Evolutionary conservation across 2,888 invertebrate genomes (phyloP).

Genomic region (Camponotus fellah): DNA sequence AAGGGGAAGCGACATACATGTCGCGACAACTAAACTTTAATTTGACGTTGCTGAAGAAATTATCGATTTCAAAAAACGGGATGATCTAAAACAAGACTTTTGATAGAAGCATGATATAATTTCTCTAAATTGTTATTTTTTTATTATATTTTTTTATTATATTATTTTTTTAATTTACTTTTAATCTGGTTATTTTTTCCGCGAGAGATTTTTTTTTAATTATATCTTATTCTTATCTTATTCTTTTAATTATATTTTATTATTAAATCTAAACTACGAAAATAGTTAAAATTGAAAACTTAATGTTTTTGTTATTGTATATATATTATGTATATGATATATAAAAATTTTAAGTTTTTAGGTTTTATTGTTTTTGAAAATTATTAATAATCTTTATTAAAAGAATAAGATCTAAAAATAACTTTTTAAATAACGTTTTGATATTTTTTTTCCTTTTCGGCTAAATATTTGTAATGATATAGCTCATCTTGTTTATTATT

Average conservation of each 20-base stretch:
- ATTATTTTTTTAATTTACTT: neutral
- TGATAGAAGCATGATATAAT: neutral
- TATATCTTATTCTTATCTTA: too few relatives aligned
- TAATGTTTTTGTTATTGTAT: neutral
- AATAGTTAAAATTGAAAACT: neutral
- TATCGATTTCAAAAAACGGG: slow-evolving; percentile 5
- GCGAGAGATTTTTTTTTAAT: neutral
- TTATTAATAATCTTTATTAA: slow-evolving; percentile 6
- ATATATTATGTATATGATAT: neutral
- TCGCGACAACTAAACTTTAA: neutral
- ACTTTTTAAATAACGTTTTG: neutral
- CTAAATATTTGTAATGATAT: slow-evolving; percentile 32
- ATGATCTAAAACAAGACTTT: neutral
- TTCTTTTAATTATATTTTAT: too few relatives aligned
- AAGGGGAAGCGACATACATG: slow-evolving; percentile 81
- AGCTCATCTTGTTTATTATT: slow-evolving; percentile 29
- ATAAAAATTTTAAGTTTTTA: neutral
- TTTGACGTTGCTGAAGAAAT: neutral
- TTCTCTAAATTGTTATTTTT: neutral
- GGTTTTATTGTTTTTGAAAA: neutral
- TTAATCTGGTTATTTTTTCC: neutral
- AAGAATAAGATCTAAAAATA: neutral
- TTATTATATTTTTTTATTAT: too few relatives aligned
- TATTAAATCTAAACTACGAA: neutral
- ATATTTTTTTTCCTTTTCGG: neutral